Evolutionary conservation across 2,113 vertebrate species (phyloP).

Genomic region (Pseudopodoces humilis): DNA sequence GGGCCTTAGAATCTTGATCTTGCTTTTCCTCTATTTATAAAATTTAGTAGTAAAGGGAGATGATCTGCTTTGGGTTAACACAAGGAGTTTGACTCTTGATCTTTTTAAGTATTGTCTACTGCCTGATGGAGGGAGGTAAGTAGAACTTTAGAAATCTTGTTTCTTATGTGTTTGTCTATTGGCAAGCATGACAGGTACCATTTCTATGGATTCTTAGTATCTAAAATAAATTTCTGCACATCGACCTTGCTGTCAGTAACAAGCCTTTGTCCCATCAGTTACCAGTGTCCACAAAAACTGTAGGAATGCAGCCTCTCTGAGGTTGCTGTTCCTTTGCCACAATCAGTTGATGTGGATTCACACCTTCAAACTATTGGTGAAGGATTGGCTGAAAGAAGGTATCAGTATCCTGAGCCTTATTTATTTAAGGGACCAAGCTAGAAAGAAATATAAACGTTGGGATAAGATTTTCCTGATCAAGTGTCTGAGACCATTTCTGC

Average conservation of each 20-base stretch:
- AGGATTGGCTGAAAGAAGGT: not conserved
- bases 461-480: not conserved
- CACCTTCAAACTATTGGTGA: not conserved
- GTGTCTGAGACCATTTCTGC: not conserved
- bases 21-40: not conserved
- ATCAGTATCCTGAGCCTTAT: not conserved
- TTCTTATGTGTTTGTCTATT: not conserved
- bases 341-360: accelerated
- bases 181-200: not conserved
- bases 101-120: not conserved
- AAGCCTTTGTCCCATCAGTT: not conserved
- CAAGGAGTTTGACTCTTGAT: not conserved
- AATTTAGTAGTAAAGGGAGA: not conserved
- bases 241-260: not conserved
- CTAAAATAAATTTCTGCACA: not conserved
- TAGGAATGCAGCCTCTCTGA: not conserved
- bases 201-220: not conserved
- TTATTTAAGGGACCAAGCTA: not conserved
- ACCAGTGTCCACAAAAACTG: not conserved
- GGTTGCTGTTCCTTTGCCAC: not conserved
- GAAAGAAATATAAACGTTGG: not conserved
- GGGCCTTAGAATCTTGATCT: not conserved
- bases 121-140: not conserved
- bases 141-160: not conserved
- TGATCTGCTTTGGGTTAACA: not conserved